These are phyloP conservation scores for Sarcophilus harrisii DNA, from an alignment of 2,797 vertebrate genomes.

Conservation along the genomic window DNA sequence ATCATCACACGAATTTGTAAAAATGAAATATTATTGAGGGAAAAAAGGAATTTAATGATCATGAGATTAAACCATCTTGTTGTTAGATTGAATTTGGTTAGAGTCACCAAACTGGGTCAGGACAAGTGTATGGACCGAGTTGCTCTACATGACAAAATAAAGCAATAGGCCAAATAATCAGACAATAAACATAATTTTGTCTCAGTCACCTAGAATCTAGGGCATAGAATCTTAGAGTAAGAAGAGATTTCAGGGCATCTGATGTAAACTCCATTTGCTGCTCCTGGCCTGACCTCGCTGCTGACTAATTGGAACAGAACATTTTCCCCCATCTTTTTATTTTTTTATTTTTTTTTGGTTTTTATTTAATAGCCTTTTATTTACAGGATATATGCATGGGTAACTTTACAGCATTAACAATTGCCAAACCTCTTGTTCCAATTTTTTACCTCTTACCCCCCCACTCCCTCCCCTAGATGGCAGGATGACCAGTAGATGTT, in stretches of 20 bases:
- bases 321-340: background rate
- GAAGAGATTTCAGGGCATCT: background rate
- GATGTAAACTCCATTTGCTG: background rate
- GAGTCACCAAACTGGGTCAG: background rate
- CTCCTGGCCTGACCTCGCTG: background rate
- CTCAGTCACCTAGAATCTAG: slow-evolving; percentile 35
- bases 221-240: background rate
- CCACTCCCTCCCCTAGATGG: no score
- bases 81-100: background rate
- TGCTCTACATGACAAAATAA: background rate
- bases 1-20: no score
- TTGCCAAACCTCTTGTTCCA: no score
- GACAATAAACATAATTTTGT: slow-evolving; percentile 19
- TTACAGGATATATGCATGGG: no score
- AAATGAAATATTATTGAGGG: no score
- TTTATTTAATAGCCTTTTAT: no score
- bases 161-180: background rate
- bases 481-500: no score
- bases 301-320: background rate
- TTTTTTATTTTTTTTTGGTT: no score
- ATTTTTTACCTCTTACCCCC: no score
- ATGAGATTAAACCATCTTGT: background rate
- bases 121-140: background rate
- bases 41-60: background rate
- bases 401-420: no score